Conservation (phyloP, 2,888 invertebrate species). For the Cybosia mesomella region DNA sequence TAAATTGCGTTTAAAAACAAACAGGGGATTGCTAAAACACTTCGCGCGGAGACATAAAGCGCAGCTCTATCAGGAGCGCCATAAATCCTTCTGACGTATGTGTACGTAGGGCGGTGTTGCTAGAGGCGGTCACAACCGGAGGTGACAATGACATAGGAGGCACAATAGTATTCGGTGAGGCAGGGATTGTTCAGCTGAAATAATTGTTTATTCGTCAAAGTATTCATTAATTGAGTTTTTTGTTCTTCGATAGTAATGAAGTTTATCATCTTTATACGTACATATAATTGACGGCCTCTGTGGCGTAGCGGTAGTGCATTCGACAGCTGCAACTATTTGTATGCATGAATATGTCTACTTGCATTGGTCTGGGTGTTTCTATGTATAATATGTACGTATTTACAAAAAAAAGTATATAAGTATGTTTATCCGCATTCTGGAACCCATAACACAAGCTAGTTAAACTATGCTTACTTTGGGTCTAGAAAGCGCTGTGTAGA, state of each 20-base stretch:
- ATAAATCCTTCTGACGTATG: slow-evolving; percentile 57
- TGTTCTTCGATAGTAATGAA: background rate
- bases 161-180: background rate
- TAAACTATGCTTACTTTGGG: no score
- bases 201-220: background rate
- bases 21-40: slow-evolving; percentile 53
- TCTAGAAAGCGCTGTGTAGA: no score
- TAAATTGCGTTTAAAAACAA: slow-evolving; percentile 59
- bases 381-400: no score
- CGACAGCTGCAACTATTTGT: no score
- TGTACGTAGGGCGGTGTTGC: slow-evolving; percentile 21
- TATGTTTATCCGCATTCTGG: no score
- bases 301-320: no score
- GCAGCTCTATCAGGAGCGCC: slow-evolving; percentile 57
- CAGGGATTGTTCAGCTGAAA: background rate
- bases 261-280: background rate
- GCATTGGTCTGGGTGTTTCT: no score
- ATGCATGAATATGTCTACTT: no score
- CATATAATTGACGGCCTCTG: no score
- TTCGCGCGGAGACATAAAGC: slow-evolving; percentile 55
- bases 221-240: background rate
- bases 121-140: slow-evolving; percentile 14
- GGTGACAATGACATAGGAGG: slow-evolving; percentile 11
- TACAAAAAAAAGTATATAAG: no score
- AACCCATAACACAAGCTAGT: no score